These are phyloP conservation scores for Conus ventricosus DNA, from an alignment of 1,140 invertebrate genomes.

Conservation along the genomic window DNA sequence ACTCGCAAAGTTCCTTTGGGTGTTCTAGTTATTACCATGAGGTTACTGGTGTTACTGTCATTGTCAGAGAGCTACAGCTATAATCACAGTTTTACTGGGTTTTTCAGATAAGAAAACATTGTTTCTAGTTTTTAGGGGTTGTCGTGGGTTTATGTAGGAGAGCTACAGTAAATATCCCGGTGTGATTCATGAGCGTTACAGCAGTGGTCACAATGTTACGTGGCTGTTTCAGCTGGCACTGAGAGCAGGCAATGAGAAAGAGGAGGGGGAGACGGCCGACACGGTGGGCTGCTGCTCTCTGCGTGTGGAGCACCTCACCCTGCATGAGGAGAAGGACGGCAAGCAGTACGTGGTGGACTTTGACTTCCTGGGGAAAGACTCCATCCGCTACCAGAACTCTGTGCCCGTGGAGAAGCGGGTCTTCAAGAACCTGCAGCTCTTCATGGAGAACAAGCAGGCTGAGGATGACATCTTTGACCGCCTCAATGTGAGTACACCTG, in stretches of 20 bases:
- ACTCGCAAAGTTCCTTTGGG: no score
- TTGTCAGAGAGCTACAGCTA: no score
- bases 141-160: no score
- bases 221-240: conserved; percentile 84
- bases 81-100: no score
- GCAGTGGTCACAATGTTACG: no score
- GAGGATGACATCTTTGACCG: conserved; percentile 99
- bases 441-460: conserved; percentile 96
- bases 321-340: conserved; percentile 92
- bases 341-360: conserved; percentile 97
- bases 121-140: no score
- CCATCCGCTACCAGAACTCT: conserved; percentile 97
- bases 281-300: conserved; percentile 99
- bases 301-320: conserved; percentile 95
- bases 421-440: conserved; percentile 98
- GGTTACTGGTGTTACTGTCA: no score
- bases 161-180: no score
- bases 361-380: conserved; percentile 97
- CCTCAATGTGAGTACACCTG: conserved; percentile 84
- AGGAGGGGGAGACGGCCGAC: conserved; percentile 94
- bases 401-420: conserved; percentile 98
- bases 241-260: conserved; percentile 99
- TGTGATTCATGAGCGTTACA: no score
- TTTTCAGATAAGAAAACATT: no score
- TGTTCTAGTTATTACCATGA: no score